Base-by-base conservation (phyloP, 2,888 invertebrate species). In the Coecobrya sp. region DNA sequence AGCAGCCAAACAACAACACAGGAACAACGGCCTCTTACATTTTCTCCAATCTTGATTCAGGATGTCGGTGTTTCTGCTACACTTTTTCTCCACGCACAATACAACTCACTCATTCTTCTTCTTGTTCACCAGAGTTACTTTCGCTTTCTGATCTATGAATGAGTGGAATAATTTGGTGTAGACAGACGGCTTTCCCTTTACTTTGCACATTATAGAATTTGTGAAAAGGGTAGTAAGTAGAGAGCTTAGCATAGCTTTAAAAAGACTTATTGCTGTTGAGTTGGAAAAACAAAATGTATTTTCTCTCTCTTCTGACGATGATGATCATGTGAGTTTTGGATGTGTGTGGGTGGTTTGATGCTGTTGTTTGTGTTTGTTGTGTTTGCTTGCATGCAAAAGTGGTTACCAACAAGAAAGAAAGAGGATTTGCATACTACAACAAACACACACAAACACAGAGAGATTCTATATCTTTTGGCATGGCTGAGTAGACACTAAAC, bases 401-500 rank as follows among this genome's bases (percentile, higher is more conserved):
- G 25, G 62, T 52, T 76, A 79, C 79, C 62, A 87, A 68, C 86
- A 70, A 62, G 25, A 76, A 76, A 76, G 76, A 25, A 27, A 86
- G 65, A 52, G 89, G 89, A 89, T 89, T 89, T 84, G 89, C 89
- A 89, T 7, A 68, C 22, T 59, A 55, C 55, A 55, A 55, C 55
- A 55, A 55, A 55, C 55, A 55, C 22, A 8, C 62, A 22, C 22
- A 84, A 30, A 22, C 1, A 68, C 22, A 55, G 3, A 73, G n/a
- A 86, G 19, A 59, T 25, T 25, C 49, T 88, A 52, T 76, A 76
- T 73, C 84, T 88, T 76, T 89, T 93, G 89, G 93, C 90, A 93
- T 82, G 89, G 88, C 79, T 92, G 92, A 92, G 85, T 93, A 92
- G 86, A 68, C 92, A 76, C 76, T 90, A 93, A 93, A 93, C 93